Conservation (phyloP, 2,797 vertebrate species). For the Thamnophis elegans region DNA sequence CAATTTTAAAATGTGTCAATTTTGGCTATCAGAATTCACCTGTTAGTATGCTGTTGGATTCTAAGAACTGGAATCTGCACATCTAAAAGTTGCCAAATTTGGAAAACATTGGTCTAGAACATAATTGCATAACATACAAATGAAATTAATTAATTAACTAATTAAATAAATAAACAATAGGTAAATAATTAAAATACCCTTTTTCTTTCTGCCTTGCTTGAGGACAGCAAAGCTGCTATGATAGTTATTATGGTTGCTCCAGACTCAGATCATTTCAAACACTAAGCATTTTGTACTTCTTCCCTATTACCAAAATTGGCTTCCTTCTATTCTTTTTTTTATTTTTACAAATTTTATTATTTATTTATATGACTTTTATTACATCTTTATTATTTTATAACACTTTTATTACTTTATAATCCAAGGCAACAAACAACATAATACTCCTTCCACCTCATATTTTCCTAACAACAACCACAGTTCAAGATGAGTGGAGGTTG, state of each 20-base stretch:
- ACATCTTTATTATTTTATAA: not conserved
- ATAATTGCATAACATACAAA: not conserved
- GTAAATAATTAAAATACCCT: not conserved
- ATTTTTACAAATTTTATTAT: not conserved
- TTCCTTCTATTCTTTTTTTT: not conserved
- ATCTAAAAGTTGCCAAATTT: no score
- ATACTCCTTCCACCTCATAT: not conserved
- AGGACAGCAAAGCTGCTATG: not conserved
- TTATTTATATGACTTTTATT: not conserved
- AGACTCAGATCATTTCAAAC: not conserved
- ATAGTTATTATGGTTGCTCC: not conserved
- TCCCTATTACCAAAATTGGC: not conserved
- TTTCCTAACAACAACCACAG: not conserved
- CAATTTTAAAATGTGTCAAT: no score
- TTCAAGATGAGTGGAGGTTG: not conserved
- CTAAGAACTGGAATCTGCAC: no score
- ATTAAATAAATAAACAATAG: not conserved
- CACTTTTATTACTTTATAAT: not conserved
- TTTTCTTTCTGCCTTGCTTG: not conserved
- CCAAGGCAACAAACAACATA: not conserved
- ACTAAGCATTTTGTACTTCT: not conserved
- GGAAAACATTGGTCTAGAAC: not conserved
- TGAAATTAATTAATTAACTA: no score
- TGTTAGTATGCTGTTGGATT: no score
- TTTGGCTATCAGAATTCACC: no score